phyloP scores from a whole-genome alignment of 2,113 vertebrate species.

The Ptilorrhoa leucosticta region DNA sequence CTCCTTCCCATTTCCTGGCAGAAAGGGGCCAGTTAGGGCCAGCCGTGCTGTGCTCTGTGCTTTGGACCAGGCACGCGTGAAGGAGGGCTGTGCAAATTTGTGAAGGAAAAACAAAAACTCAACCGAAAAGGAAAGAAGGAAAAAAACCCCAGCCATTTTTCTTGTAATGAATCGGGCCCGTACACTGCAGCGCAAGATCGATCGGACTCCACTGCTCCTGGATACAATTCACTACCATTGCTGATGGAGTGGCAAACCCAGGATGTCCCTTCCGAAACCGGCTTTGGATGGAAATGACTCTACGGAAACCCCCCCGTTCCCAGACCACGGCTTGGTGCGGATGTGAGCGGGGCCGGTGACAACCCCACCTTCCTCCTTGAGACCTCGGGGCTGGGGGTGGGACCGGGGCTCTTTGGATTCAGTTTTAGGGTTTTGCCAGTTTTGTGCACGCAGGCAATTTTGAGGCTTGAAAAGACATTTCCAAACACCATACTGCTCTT shows the following conservation, averaged over 20 bases:
- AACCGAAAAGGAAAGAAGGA: neutral
- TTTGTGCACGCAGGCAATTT: conserved; percentile 41
- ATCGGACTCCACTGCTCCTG: conserved; percentile 51
- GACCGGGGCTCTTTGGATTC: neutral
- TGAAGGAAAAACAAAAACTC: neutral
- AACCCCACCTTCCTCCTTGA: conserved; percentile 19
- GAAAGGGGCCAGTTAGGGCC: neutral
- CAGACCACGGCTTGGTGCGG: neutral
- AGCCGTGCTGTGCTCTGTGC: neutral
- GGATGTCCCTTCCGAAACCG: conserved; percentile 47
- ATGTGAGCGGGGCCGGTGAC: neutral
- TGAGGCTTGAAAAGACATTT: conserved; percentile 50
- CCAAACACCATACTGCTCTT: conserved; percentile 80
- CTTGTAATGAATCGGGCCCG: conserved; percentile 61
- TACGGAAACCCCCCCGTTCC: conserved; percentile 23
- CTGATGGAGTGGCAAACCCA: conserved; percentile 70
- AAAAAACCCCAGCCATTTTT: conserved; percentile 5
- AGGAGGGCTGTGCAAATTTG: neutral
- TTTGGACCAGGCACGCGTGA: neutral
- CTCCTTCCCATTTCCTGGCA: neutral
- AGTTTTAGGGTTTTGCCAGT: conserved; percentile 28
- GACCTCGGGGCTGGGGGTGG: neutral
- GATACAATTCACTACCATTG: conserved; percentile 74
- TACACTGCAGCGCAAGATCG: neutral
- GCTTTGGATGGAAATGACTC: conserved; percentile 65